Evolutionary conservation across 1,140 invertebrate species (phyloP).

Genomic region (Eciton burchellii): DNA sequence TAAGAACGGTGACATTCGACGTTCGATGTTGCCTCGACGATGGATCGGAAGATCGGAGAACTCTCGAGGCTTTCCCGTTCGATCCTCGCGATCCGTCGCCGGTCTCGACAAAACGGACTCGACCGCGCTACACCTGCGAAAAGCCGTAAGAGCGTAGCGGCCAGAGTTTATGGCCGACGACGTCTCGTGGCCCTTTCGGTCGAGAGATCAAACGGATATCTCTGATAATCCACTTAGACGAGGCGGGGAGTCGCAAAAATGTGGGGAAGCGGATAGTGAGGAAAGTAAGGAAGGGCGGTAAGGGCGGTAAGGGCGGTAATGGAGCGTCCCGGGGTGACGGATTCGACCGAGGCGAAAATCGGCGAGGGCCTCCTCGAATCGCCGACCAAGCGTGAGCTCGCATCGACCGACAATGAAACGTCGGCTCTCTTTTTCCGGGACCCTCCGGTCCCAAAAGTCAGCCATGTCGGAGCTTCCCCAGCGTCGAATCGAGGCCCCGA

Average conservation of each 20-base stretch:
- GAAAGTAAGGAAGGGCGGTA: too few relatives aligned
- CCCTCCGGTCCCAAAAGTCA: constrained; percentile 52
- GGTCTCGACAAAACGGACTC: constrained; percentile 66
- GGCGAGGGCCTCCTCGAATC: constrained; percentile 56
- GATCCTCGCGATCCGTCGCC: too few relatives aligned
- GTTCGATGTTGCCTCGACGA: not conserved
- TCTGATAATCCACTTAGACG: constrained; percentile 75
- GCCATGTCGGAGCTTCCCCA: not conserved
- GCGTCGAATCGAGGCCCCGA: constrained; percentile 29
- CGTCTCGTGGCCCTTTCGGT: constrained; percentile 58
- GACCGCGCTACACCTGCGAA: constrained; percentile 64
- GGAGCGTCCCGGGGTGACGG: constrained; percentile 64
- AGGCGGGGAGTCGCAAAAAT: constrained; percentile 59
- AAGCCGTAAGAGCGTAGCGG: constrained; percentile 60
- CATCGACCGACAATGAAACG: constrained; percentile 61
- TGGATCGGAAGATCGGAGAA: not conserved
- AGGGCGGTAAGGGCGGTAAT: constrained; percentile 61
- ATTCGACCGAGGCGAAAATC: constrained; percentile 64
- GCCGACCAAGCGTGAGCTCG: constrained; percentile 60
- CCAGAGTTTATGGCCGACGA: constrained; percentile 71
- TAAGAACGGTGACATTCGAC: not conserved
- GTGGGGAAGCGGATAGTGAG: too few relatives aligned
- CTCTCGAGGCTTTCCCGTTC: too few relatives aligned
- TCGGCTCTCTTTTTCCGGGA: constrained; percentile 7
- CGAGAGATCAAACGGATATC: constrained; percentile 76